Base-by-base conservation (phyloP, 2,888 invertebrate species). In the Drosophila vallismaia region DNA sequence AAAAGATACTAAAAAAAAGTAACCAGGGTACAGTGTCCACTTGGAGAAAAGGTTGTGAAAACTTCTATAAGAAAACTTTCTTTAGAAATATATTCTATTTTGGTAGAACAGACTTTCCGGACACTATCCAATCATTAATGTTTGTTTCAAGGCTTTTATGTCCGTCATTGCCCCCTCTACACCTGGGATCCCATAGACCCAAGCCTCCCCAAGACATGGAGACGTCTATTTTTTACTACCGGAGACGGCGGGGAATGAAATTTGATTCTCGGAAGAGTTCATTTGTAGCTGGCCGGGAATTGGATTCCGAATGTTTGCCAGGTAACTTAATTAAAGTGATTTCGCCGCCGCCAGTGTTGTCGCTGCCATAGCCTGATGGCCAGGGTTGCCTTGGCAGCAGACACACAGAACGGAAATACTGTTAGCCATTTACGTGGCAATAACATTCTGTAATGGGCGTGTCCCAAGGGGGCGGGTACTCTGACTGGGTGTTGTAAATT, bases 221-320 rank as follows among this genome's bases (percentile, higher is more conserved):
- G 54, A 64, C 73, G 76, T 76, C 31, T 9, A 3, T 40, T 40
- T 40, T 40, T 40, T 42, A 19, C 19, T 74, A 77, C 46, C 81
- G 74, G 71, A 82, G 50, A 45, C 24, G 55, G 59, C 19, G 19
- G 57, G 62, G 58, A 80, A 81, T 81, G 86, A 84, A 86, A 84
- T 84, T 80, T 86, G 84, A 86, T 84, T 84, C 86, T 86, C 68
- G 84, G 86, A 83, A 84, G 80, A 86, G 80, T 79, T 84, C 73
- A 78, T 84, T 85, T 84, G 73, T 74, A 62, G 80, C 55, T 71
- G 67, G 71, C 68, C 69, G 55, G 63, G 80, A 76, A 76, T 83
- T 83, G 76, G 83, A 83, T 68, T 74, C 40, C 53, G 48, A 42
- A 42, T 50, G 53, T 44, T 57, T 66, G 38, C 57, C 52, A 49